Evolutionary conservation across 2,888 invertebrate species (phyloP).

Genomic region (Drosophila macrospina): DNA sequence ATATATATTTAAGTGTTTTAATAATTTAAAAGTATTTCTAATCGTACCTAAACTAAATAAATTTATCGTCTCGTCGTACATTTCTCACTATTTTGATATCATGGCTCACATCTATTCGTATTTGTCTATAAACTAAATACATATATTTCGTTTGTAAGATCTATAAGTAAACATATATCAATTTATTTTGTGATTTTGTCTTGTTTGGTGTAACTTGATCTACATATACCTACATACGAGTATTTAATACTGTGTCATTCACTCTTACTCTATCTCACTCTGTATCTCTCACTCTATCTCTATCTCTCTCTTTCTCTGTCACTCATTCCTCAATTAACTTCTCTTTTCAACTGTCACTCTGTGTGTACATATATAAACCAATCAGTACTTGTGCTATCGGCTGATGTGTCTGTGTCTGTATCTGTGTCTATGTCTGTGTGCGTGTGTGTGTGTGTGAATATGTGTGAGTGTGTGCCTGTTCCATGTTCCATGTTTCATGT

Average conservation of each 20-base stretch:
- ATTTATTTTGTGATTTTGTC: slow-evolving; percentile 54
- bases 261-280: slow-evolving; percentile 11
- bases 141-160: slow-evolving; percentile 33
- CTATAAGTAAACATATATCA: slow-evolving; percentile 16
- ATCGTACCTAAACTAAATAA: slow-evolving; percentile 11
- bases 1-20: slow-evolving; percentile 15
- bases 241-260: slow-evolving; percentile 21
- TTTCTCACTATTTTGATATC: slow-evolving; percentile 33
- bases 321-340: slow-evolving; percentile 10
- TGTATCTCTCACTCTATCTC: slow-evolving; percentile 2
- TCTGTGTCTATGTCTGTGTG: neutral
- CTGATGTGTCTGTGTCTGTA: slow-evolving; percentile 33
- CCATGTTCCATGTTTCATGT: slow-evolving; percentile 15
- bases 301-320: slow-evolving; percentile 16
- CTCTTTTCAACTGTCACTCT: slow-evolving; percentile 18
- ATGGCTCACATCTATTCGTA: slow-evolving; percentile 27
- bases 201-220: slow-evolving; percentile 55
- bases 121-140: slow-evolving; percentile 47
- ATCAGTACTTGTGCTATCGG: slow-evolving; percentile 60
- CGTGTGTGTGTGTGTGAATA: slow-evolving; percentile 5
- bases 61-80: slow-evolving; percentile 39
- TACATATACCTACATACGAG: slow-evolving; percentile 43
- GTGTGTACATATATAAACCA: slow-evolving; percentile 35
- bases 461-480: neutral
- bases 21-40: slow-evolving; percentile 32